Conservation (phyloP, 2,888 invertebrate genomes). For the Cordilura impudica region DNA sequence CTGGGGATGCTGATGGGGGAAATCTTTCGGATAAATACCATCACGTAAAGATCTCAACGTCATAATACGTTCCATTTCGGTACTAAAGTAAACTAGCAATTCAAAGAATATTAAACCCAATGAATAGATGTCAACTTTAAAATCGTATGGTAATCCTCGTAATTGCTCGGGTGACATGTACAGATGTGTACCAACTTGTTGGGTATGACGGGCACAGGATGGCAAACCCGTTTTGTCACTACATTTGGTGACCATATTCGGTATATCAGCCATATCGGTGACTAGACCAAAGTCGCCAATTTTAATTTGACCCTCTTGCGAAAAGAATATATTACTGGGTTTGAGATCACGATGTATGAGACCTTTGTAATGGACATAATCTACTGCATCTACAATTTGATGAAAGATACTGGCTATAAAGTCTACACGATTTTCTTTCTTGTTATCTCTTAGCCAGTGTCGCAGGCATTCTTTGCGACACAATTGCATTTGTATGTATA, state of each 20-base stretch:
- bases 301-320: slow-evolving; percentile 92
- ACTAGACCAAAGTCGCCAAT: slow-evolving; percentile 99
- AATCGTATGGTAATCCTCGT: slow-evolving; percentile 86
- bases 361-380: slow-evolving; percentile 94
- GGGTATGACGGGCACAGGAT: slow-evolving; percentile 80
- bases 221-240: slow-evolving; percentile 71
- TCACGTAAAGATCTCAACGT: slow-evolving; percentile 83
- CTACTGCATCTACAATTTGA: slow-evolving; percentile 96
- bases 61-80: slow-evolving; percentile 91
- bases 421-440: slow-evolving; percentile 78
- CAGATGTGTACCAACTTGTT: slow-evolving; percentile 89
- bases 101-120: slow-evolving; percentile 96
- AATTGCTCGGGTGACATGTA: slow-evolving; percentile 99
- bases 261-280: slow-evolving; percentile 87
- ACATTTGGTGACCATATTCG: slow-evolving; percentile 73
- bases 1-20: slow-evolving; percentile 81
- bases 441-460: slow-evolving; percentile 89
- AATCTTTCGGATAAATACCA: slow-evolving; percentile 84
- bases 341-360: slow-evolving; percentile 98
- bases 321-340: slow-evolving; percentile 96
- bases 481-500: slow-evolving; percentile 99
- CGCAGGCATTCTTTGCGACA: slow-evolving; percentile 92
- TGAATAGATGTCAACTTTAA: slow-evolving; percentile 97
- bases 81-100: slow-evolving; percentile 91
- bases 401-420: slow-evolving; percentile 85